Evolutionary conservation across 2,113 vertebrate species (phyloP).

Genomic region (Python bivittatus): DNA sequence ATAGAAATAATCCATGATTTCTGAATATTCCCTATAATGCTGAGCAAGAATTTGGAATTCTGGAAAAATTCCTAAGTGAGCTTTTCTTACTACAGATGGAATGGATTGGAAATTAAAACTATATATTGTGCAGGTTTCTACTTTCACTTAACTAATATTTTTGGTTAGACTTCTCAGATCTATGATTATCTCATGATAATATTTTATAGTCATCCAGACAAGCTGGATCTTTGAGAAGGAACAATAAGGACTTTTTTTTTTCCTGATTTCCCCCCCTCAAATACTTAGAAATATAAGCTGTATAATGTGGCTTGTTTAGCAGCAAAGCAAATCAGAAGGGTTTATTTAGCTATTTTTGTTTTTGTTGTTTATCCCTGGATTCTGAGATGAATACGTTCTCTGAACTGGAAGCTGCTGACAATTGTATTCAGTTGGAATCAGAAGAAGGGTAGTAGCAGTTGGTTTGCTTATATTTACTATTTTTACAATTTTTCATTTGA

Average conservation of each 20-base stretch:
- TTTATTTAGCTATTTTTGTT: not conserved
- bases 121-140: not conserved
- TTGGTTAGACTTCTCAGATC: not conserved
- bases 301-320: not conserved
- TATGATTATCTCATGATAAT: not conserved
- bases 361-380: not conserved
- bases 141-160: not conserved
- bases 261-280: no score
- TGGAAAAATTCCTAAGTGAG: not conserved
- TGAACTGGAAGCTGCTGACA: not conserved
- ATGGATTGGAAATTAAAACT: not conserved
- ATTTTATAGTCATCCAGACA: not conserved
- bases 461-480: not conserved
- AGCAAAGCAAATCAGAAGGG: not conserved
- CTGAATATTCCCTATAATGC: not conserved
- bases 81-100: not conserved
- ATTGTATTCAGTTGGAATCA: not conserved
- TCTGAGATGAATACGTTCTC: not conserved
- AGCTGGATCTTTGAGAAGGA: not conserved
- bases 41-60: not conserved
- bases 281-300: no score
- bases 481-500: not conserved
- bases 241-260: not conserved
- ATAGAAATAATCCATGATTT: not conserved
- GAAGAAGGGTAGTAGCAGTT: not conserved